Evolutionary conservation across 2,888 invertebrate species (phyloP).

Genomic region (Rhimphoctona megacephalus): DNA sequence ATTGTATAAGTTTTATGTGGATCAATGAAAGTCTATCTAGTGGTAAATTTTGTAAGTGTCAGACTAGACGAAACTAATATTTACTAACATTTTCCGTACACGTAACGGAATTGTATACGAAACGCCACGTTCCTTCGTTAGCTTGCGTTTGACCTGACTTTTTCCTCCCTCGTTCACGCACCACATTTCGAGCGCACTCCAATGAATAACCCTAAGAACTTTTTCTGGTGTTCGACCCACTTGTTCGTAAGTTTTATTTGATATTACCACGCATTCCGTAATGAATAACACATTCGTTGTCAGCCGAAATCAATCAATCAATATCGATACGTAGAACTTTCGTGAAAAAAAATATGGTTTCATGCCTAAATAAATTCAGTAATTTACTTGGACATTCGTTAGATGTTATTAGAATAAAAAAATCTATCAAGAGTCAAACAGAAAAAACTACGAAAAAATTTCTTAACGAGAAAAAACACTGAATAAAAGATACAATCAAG

Average conservation of each 20-base stretch:
- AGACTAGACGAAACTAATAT: slow-evolving; percentile 34
- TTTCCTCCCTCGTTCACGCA: slow-evolving; percentile 28
- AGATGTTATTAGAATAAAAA: not conserved
- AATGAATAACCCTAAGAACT: not conserved
- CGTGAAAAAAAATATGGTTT: not conserved
- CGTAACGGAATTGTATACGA: not conserved
- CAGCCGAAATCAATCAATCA: not conserved
- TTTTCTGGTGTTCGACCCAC: slow-evolving; percentile 22
- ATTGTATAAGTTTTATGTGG: not conserved
- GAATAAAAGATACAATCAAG: not conserved
- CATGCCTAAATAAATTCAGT: not conserved
- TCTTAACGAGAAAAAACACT: not conserved
- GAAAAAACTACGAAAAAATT: not conserved
- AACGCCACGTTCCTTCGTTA: not conserved
- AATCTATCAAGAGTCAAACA: not conserved
- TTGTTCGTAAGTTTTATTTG: slow-evolving; percentile 2
- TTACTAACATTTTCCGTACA: slow-evolving; percentile 28
- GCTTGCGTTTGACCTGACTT: slow-evolving; percentile 33
- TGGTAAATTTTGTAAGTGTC: slow-evolving; percentile 21
- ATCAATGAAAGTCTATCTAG: slow-evolving; percentile 15
- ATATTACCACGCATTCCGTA: not conserved
- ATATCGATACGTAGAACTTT: not conserved
- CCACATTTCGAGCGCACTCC: slow-evolving; percentile 33
- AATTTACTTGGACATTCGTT: not conserved
- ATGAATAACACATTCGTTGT: not conserved